These are phyloP conservation scores for Porphyrio hochstetteri DNA, from an alignment of 2,113 vertebrate species.

Conservation along the genomic window DNA sequence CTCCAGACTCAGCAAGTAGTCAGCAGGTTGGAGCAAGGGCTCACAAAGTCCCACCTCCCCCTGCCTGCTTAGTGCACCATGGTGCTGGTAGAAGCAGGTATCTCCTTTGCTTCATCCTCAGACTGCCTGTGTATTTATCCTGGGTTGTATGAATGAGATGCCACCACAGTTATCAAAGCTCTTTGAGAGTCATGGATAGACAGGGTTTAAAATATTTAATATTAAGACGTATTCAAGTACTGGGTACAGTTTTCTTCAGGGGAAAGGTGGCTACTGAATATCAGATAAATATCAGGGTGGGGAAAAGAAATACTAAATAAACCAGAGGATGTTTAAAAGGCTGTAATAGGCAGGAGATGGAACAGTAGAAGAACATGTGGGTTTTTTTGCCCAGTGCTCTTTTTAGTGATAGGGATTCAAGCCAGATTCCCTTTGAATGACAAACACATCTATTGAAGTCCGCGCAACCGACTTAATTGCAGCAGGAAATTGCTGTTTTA, in stretches of 20 bases:
- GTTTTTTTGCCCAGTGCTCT: neutral
- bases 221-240: neutral
- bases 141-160: neutral
- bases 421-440: neutral
- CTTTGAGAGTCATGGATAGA: neutral
- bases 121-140: neutral
- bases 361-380: neutral
- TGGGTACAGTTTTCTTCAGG: neutral
- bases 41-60: neutral
- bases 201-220: neutral
- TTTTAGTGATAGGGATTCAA: neutral
- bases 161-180: neutral
- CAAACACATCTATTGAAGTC: conserved; percentile 14
- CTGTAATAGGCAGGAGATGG: neutral
- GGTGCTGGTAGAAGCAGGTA: neutral
- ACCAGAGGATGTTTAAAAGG: neutral
- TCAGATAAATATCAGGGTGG: neutral
- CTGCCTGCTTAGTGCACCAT: neutral
- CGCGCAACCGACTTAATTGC: conserved; percentile 5
- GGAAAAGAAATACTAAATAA: neutral
- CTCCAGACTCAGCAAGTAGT: neutral
- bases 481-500: conserved; percentile 3
- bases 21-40: neutral
- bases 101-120: neutral
- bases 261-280: neutral